phyloP scores from a whole-genome alignment of 92 coral and sea anemone genomes.

The Porites evermanni region DNA sequence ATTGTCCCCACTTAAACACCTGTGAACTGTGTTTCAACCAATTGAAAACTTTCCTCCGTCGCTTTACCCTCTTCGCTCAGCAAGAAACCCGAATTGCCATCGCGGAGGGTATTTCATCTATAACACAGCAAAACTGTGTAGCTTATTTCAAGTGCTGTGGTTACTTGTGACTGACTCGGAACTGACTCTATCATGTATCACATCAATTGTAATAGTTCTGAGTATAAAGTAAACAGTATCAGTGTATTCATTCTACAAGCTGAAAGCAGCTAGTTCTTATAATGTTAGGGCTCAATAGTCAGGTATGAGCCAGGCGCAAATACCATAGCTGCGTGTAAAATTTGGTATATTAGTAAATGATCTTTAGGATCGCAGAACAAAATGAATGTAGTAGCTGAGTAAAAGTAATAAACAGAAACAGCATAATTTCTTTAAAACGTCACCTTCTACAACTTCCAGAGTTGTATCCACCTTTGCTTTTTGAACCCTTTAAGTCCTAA shows the following conservation, averaged over 20 bases:
- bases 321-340: slow-evolving; percentile 23
- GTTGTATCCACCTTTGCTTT: too few relatives aligned
- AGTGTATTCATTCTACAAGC: slow-evolving; percentile 27
- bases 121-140: slow-evolving; percentile 33
- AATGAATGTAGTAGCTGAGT: neutral
- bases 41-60: slow-evolving; percentile 42
- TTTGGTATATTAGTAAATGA: slow-evolving; percentile 48
- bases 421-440: too few relatives aligned
- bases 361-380: slow-evolving; percentile 45
- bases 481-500: too few relatives aligned
- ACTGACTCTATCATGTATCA: neutral
- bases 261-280: slow-evolving; percentile 10
- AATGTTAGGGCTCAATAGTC: slow-evolving; percentile 25
- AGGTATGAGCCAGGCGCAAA: slow-evolving; percentile 42
- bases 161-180: slow-evolving; percentile 18
- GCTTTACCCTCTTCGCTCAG: slow-evolving; percentile 28
- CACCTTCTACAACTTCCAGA: too few relatives aligned
- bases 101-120: slow-evolving; percentile 37
- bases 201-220: slow-evolving; percentile 1
- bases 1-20: slow-evolving; percentile 60
- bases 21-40: slow-evolving; percentile 66
- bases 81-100: slow-evolving; percentile 48
- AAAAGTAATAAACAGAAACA: too few relatives aligned
- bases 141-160: slow-evolving; percentile 46
- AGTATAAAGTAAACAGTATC: slow-evolving; percentile 17